Evolutionary conservation across 2,797 vertebrate species (phyloP).

Genomic region (Diceros bicornis): DNA sequence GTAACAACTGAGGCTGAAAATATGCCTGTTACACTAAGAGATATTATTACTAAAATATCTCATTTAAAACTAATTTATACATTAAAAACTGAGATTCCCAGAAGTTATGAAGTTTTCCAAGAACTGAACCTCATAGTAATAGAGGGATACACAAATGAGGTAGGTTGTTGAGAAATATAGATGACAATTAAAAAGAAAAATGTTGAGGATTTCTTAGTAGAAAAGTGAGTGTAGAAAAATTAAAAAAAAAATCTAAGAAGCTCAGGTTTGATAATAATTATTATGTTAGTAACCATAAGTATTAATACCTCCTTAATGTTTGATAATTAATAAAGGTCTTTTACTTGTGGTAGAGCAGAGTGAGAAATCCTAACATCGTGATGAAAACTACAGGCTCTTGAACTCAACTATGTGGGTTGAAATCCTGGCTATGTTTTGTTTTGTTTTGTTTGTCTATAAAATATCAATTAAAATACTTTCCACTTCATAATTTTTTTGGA

Average conservation of each 20-base stretch:
- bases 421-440: neutral
- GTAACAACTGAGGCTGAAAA: neutral
- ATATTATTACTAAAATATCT: neutral
- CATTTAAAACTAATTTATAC: neutral
- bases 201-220: neutral
- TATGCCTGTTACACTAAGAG: neutral
- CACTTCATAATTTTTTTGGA: neutral
- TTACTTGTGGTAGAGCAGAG: neutral
- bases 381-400: neutral
- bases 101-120: neutral
- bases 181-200: neutral
- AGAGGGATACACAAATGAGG: neutral
- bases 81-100: neutral
- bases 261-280: neutral
- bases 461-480: neutral
- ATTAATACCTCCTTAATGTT: neutral
- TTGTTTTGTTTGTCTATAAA: neutral
- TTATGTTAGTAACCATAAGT: neutral
- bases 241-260: neutral
- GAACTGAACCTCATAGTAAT: neutral
- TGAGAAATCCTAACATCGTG: neutral
- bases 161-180: neutral
- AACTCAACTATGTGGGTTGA: neutral
- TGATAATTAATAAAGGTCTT: neutral
- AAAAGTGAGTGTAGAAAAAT: neutral